These are phyloP conservation scores for Nycticorax nycticorax DNA, from an alignment of 2,113 vertebrate genomes.

Conservation along the genomic window DNA sequence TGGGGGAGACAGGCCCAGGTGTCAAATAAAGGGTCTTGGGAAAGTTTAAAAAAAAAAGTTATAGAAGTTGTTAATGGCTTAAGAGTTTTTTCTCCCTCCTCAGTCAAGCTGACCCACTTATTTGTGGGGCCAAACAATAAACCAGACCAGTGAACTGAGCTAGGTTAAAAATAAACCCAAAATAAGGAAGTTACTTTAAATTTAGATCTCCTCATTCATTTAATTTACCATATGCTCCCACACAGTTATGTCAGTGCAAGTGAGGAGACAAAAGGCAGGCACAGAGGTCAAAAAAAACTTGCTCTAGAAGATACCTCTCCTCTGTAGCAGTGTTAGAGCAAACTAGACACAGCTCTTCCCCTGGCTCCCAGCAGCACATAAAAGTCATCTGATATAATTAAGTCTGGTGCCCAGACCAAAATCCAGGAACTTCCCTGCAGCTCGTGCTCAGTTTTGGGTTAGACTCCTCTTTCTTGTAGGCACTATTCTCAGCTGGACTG, in stretches of 20 bases:
- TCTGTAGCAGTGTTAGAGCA: not conserved
- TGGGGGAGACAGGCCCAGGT: not conserved
- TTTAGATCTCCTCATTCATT: conserved; percentile 23
- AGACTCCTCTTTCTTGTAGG: not conserved
- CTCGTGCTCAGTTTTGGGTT: not conserved
- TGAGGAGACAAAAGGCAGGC: not conserved
- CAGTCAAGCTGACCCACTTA: not conserved
- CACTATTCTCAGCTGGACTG: not conserved
- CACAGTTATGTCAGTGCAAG: not conserved
- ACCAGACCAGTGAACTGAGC: not conserved
- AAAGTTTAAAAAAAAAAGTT: not conserved
- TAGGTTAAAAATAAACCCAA: conserved; percentile 15
- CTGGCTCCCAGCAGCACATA: not conserved
- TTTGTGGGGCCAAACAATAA: not conserved
- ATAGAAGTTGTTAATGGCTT: not conserved
- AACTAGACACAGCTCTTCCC: not conserved
- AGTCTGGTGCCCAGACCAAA: not conserved
- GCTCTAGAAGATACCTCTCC: not conserved
- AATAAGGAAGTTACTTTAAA: conserved; percentile 25
- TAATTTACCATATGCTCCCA: not conserved
- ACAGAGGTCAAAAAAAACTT: not conserved
- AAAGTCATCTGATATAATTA: not conserved
- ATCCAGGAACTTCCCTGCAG: not conserved
- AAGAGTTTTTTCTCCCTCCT: not conserved
- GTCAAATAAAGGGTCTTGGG: not conserved